These are phyloP conservation scores for Notospermus geniculatus DNA, from an alignment of 1,140 invertebrate genomes.

Conservation along the genomic window DNA sequence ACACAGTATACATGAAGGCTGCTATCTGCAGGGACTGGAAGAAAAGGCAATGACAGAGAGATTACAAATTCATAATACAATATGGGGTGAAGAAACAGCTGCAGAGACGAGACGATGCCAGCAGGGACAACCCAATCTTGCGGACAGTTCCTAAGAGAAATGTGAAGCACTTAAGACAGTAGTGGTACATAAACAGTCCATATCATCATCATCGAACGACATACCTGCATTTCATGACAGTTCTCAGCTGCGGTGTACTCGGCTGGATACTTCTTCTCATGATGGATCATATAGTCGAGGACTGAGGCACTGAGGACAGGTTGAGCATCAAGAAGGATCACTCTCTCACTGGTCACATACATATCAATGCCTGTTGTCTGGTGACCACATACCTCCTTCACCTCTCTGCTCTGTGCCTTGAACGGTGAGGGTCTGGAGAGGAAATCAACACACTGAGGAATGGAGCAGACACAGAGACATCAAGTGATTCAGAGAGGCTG, in stretches of 20 bases:
- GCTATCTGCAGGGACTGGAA: constrained; percentile 72
- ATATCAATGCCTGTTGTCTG: constrained; percentile 67
- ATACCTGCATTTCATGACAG: constrained; percentile 64
- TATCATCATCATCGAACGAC: background rate
- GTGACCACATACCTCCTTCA: constrained; percentile 60
- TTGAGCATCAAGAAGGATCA: constrained; percentile 64
- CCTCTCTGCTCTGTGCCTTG: constrained; percentile 56
- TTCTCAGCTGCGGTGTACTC: constrained; percentile 66
- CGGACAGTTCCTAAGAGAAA: too few species aligned
- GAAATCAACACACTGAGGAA: too few species aligned
- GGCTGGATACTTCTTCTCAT: constrained; percentile 59
- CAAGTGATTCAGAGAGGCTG: too few species aligned
- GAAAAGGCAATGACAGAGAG: too few species aligned
- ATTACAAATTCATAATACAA: too few species aligned
- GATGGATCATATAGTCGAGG: constrained; percentile 60
- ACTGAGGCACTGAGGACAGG: constrained; percentile 67
- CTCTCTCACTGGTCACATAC: constrained; percentile 64
- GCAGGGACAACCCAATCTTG: too few species aligned
- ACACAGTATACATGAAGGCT: constrained; percentile 82
- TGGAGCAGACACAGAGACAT: too few species aligned
- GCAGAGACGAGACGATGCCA: too few species aligned
- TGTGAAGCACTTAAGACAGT: too few species aligned
- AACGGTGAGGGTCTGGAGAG: constrained; percentile 53
- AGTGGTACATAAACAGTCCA: too few species aligned
- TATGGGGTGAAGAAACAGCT: too few species aligned